These are phyloP conservation scores for Eupeodes latifasciatus DNA, from an alignment of 2,888 invertebrate species.

Conservation along the genomic window DNA sequence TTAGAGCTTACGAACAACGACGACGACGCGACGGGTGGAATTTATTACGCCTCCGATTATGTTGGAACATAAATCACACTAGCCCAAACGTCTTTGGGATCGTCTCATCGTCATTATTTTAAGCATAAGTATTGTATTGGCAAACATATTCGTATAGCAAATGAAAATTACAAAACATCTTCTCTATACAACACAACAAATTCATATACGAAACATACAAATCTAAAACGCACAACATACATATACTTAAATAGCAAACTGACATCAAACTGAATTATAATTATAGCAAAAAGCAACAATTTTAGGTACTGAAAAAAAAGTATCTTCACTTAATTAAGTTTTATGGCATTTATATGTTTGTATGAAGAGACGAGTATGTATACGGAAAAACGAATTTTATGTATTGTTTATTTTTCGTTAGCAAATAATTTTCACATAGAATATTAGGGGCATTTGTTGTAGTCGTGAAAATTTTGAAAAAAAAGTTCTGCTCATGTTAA, in stretches of 20 bases:
- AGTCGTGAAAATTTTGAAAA: neutral
- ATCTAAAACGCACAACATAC: neutral
- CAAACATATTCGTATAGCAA: constrained; percentile 14
- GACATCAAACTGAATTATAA: constrained; percentile 51
- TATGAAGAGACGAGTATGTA: no score
- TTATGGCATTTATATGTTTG: constrained; percentile 34
- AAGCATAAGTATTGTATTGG: constrained; percentile 13
- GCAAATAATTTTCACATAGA: neutral
- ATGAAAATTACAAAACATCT: constrained; percentile 49
- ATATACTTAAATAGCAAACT: no score
- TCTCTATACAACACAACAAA: neutral
- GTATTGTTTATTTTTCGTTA: neutral
- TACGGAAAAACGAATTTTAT: constrained; percentile 50
- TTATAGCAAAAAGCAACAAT: constrained; percentile 31
- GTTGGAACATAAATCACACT: constrained; percentile 53
- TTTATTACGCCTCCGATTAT: constrained; percentile 52
- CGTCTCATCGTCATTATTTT: neutral
- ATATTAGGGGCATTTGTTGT: no score
- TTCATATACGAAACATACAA: neutral
- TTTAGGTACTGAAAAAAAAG: neutral
- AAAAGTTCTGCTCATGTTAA: no score
- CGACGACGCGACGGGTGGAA: neutral
- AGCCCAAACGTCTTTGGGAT: constrained; percentile 1
- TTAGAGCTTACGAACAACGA: constrained; percentile 5
- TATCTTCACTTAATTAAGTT: constrained; percentile 57